Percentiles rank a stretch among this genome's conserved stretches.
Evolutionary conservation across 1,140 invertebrate species (phyloP).

Genomic region (Hyphantria cunea): DNA sequence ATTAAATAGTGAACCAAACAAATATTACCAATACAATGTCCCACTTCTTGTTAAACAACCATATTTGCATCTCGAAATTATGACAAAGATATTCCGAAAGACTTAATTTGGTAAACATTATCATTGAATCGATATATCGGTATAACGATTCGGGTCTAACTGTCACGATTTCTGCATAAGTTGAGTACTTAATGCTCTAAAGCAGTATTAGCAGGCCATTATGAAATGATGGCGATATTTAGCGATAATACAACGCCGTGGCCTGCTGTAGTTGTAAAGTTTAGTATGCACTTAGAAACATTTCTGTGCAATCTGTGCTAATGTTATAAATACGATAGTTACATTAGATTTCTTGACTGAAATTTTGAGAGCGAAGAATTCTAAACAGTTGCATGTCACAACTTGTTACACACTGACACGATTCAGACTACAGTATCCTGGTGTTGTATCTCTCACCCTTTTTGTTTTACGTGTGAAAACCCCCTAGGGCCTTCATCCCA

Average conservation of each 20-base stretch:
- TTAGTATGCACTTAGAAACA: too few species aligned
- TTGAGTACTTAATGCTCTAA: constrained; percentile 28
- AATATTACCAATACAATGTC: not conserved
- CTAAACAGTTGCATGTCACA: too few species aligned
- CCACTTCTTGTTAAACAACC: constrained; percentile 10
- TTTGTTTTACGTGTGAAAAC: too few species aligned
- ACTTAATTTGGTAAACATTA: constrained; percentile 31
- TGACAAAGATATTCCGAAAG: constrained; percentile 26
- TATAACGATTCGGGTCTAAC: constrained; percentile 12
- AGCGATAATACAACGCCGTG: constrained; percentile 14
- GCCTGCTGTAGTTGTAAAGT: not conserved
- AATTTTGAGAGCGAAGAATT: too few species aligned
- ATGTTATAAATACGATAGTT: too few species aligned
- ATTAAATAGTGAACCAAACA: too few species aligned
- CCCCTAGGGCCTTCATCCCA: too few species aligned
- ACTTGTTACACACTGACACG: too few species aligned
- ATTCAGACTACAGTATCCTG: too few species aligned
- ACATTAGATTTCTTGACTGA: too few species aligned
- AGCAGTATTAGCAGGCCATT: constrained; percentile 17
- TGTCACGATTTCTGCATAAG: constrained; percentile 26
- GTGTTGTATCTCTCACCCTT: too few species aligned
- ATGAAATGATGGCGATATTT: constrained; percentile 19
- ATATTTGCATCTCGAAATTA: constrained; percentile 22
- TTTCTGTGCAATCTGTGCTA: too few species aligned
- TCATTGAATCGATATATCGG: constrained; percentile 26